phyloP scores from a whole-genome alignment of 2,113 vertebrate genomes.

The Rissa tridactyla region DNA sequence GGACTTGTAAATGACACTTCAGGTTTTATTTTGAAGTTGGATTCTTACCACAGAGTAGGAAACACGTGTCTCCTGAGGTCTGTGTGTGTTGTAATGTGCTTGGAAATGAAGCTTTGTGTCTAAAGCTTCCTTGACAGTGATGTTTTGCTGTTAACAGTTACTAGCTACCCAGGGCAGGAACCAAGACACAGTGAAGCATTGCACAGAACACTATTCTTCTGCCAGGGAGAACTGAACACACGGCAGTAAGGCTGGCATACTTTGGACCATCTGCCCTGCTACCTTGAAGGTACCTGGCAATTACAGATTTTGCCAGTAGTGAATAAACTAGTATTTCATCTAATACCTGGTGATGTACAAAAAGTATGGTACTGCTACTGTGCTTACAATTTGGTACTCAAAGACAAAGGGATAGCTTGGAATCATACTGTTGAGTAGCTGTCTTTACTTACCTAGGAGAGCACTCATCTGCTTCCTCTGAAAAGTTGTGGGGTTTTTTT shows the following conservation, averaged over 20 bases:
- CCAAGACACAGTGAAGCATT: rapidly evolving
- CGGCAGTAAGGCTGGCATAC: neutral
- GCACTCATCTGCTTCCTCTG: neutral
- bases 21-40: neutral
- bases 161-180: neutral
- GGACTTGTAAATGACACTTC: neutral
- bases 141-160: neutral
- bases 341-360: neutral
- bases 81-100: neutral
- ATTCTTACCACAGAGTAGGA: neutral
- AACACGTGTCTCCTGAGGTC: rapidly evolving
- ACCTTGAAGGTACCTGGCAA: neutral
- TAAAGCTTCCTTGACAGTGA: neutral
- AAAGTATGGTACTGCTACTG: neutral
- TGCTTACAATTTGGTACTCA: neutral
- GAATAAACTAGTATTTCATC: neutral
- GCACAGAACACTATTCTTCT: neutral
- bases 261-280: neutral
- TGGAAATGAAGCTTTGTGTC: neutral
- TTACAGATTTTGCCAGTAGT: neutral
- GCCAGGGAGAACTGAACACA: rapidly evolving
- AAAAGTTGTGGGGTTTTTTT: neutral
- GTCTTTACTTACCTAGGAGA: neutral
- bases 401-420: neutral
- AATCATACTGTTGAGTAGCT: neutral